Evolutionary conservation across 2,797 vertebrate species (phyloP).

Genomic region (Eptatretus atami): DNA sequence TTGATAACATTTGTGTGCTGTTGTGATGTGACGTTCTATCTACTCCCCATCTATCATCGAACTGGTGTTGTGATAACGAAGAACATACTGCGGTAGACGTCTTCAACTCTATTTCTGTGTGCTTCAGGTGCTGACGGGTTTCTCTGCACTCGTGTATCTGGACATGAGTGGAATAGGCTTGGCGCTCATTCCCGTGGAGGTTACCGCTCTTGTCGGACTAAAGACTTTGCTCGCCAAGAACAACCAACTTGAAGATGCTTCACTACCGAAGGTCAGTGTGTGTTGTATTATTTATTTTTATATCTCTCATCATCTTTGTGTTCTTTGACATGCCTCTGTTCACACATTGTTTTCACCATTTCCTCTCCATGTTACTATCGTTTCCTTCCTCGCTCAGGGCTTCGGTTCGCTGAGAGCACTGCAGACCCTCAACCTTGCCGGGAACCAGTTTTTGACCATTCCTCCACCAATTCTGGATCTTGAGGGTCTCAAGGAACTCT

Average conservation of each 20-base stretch:
- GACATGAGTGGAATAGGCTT: conserved; percentile 61
- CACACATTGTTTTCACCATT: no score
- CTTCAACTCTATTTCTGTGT: no score
- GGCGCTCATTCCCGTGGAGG: conserved; percentile 26
- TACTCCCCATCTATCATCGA: no score
- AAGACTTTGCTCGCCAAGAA: conserved; percentile 61
- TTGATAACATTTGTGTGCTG: no score
- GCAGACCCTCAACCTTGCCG: conserved; percentile 62
- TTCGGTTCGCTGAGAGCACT: conserved; percentile 30
- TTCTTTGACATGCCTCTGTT: no score
- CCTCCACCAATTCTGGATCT: conserved; percentile 37
- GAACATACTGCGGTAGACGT: no score
- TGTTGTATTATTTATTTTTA: no score
- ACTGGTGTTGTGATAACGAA: no score
- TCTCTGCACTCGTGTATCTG: conserved; percentile 39
- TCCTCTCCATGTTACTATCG: no score
- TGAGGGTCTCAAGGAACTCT: conserved; percentile 42
- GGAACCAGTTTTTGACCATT: conserved; percentile 56
- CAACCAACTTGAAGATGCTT: conserved; percentile 49
- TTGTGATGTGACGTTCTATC: no score
- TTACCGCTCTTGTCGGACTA: conserved; percentile 27
- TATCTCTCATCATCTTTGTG: no score
- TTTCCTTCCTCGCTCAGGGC: conserved; percentile 10
- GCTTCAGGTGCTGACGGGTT: conserved; percentile 16
- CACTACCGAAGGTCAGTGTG: conserved; percentile 29